Conservation (phyloP, 1,140 invertebrate genomes). For the Sitodiplosis mosellana region DNA sequence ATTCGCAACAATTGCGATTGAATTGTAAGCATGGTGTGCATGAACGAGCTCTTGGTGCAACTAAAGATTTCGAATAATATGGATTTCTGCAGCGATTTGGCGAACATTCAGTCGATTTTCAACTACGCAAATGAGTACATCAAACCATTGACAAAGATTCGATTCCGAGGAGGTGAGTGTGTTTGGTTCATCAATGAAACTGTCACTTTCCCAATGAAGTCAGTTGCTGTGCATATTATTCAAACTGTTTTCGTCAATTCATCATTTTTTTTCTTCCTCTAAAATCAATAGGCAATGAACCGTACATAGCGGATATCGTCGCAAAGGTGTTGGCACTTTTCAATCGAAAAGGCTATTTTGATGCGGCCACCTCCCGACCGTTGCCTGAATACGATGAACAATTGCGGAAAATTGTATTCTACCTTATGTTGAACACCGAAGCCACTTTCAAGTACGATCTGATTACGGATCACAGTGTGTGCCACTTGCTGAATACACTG, state of each 20-base stretch:
- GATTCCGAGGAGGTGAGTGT: constrained; percentile 8
- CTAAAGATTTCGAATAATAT: constrained; percentile 5
- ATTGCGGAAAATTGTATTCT: constrained; percentile 8
- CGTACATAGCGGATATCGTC: neutral
- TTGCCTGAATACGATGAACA: constrained; percentile 1
- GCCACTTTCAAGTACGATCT: constrained; percentile 8
- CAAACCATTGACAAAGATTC: constrained; percentile 7
- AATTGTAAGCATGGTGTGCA: neutral
- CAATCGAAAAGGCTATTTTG: neutral
- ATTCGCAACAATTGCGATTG: too few relatives aligned
- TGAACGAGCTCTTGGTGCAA: constrained; percentile 5
- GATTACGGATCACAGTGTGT: constrained; percentile 5
- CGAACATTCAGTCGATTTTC: constrained; percentile 6
- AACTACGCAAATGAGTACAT: constrained; percentile 7
- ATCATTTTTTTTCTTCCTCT: neutral
- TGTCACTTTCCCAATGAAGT: neutral
- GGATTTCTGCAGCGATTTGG: constrained; percentile 11
- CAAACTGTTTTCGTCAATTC: neutral
- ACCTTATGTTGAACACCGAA: constrained; percentile 9
- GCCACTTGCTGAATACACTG: constrained; percentile 7
- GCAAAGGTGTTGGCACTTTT: neutral
- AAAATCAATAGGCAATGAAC: neutral
- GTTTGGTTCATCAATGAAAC: neutral
- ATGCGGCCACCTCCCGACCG: constrained; percentile 3
- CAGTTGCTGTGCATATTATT: neutral